A percentile compares a stretch with the other conserved stretches of the same genome.
These are phyloP conservation scores for Antigone vipio DNA, from an alignment of 2,113 vertebrate species.

Conservation along the genomic window DNA sequence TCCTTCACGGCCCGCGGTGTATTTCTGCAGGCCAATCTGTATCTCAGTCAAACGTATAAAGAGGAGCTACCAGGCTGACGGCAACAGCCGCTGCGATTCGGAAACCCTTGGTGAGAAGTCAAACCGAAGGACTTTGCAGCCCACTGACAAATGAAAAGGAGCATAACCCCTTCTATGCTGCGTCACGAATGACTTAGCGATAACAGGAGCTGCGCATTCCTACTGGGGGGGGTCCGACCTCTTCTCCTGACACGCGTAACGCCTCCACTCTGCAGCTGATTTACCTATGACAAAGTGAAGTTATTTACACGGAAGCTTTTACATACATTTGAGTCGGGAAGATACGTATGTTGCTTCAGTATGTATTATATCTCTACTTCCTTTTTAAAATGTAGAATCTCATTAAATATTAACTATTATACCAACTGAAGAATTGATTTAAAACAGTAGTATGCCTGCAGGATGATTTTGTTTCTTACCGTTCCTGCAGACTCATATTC, in stretches of 20 bases:
- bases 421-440: constrained; percentile 47
- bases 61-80: not conserved
- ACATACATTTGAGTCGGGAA: not conserved
- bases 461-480: constrained; percentile 7
- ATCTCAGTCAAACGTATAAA: not conserved
- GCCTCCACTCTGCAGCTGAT: not conserved
- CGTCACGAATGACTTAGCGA: not conserved
- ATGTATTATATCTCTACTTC: constrained; percentile 4
- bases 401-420: constrained; percentile 65
- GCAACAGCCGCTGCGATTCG: fast-evolving
- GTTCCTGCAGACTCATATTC: not conserved
- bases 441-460: not conserved
- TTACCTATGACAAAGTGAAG: not conserved
- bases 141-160: not conserved
- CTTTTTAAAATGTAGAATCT: constrained; percentile 15
- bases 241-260: not conserved
- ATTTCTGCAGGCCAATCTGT: fast-evolving
- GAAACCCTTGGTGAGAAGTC: not conserved
- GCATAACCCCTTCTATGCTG: not conserved
- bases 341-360: not conserved
- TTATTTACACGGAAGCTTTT: constrained; percentile 4
- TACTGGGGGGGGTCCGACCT: not conserved
- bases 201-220: not conserved
- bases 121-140: not conserved
- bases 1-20: not conserved